Base-by-base conservation (phyloP, 2,113 vertebrate species). In the Ctenomys sociabilis region DNA sequence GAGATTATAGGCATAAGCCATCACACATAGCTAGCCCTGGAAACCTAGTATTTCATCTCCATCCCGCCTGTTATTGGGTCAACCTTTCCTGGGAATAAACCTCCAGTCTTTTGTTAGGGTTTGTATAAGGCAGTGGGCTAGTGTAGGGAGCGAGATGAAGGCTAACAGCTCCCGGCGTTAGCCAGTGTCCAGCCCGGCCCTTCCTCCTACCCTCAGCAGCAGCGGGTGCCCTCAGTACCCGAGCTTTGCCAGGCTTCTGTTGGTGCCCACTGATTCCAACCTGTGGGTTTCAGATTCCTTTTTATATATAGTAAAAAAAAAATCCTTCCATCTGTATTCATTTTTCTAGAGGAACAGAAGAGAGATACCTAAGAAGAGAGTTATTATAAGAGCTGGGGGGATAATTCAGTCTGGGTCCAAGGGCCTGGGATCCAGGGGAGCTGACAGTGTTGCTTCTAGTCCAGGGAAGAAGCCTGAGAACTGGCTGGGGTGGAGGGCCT, bases 241-340 rank as follows among this genome's bases (percentile, higher is more conserved):
- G 1, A 32, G 68, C 52, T 72, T 92, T 43, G 43, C 61, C 66
- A 35, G 59, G 40, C 30, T 92, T 92, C 80, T 49, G 5, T 54
- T 77, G 75, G 19, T 32, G 8, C 43, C 45, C 19, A 45, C 16
- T 19, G 26, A 49, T 75, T 40, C 21, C 12, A 52, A 64, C 22
- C n/a, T 52, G 40, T 4, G 7, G 68, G 64, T 28, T 61, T 75
- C 59, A 61, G 83, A 84, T n/a, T 35, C 30, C 73, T 22, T 13
- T 90, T 90, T 80, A 92, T 78, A 57, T 32, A 63, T 3, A 68
- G 59, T 24, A 63, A 87, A 95, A 66, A 66, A 70, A 87, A 86
- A 78, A 32, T 28, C 43, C 45, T n/a, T 49, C 73, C 73, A 45
- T 45, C 24, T 45, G 40, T 77, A 77, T 77, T 77, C 12, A 10